Conservation (phyloP, 2,113 vertebrate genomes). For the Gobius niger region DNA sequence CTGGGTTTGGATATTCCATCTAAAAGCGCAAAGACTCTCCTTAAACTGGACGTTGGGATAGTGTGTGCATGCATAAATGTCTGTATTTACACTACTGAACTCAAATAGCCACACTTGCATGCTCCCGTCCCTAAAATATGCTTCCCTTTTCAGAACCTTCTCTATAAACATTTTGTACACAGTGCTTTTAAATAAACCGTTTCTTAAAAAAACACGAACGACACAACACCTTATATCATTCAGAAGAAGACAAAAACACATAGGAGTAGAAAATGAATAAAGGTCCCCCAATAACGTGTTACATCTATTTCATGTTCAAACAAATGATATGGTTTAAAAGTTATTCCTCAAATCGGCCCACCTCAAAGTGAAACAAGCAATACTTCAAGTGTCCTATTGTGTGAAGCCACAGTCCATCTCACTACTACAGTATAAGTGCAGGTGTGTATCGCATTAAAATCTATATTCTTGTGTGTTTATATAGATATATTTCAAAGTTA, state of each 20-base stretch:
- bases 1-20: constrained; percentile 24
- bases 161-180: constrained; percentile 72
- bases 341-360: constrained; percentile 18
- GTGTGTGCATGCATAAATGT: constrained; percentile 25
- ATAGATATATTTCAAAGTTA: constrained; percentile 45
- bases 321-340: constrained; percentile 17
- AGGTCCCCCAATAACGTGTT: constrained; percentile 47
- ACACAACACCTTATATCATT: constrained; percentile 47
- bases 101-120: constrained; percentile 22
- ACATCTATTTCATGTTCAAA: constrained; percentile 43
- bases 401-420: constrained; percentile 65
- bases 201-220: constrained; percentile 9
- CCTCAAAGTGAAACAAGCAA: constrained; percentile 34
- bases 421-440: constrained; percentile 57
- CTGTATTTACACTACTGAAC: constrained; percentile 51
- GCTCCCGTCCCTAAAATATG: constrained; percentile 32
- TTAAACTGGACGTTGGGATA: constrained; percentile 26
- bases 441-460: constrained; percentile 30
- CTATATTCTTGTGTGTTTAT: constrained; percentile 29
- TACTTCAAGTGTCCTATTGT: constrained; percentile 6
- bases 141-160: constrained; percentile 26
- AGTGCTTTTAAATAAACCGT: constrained; percentile 69
- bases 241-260: constrained; percentile 58
- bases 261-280: constrained; percentile 43
- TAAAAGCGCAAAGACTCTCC: constrained; percentile 40